Evolutionary conservation across 2,888 invertebrate genomes (phyloP).

Genomic region (Ophion ventricosus): DNA sequence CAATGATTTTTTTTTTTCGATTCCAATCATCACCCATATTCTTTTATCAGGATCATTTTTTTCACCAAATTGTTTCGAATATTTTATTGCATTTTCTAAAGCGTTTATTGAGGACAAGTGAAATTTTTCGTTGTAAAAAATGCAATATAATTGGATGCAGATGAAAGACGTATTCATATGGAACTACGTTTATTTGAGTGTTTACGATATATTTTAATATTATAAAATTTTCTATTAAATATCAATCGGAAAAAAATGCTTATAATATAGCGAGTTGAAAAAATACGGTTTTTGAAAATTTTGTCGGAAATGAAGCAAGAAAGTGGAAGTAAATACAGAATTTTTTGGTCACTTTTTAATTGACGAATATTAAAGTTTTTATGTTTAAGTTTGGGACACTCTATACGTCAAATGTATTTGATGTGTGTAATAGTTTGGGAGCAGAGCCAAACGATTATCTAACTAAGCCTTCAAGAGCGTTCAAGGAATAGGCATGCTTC

Average conservation of each 20-base stretch:
- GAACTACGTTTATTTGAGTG: no score
- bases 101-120: not conserved
- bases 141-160: not conserved
- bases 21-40: not conserved
- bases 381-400: constrained; percentile 3
- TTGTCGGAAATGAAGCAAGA: not conserved
- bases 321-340: not conserved
- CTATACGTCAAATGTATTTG: constrained; percentile 6
- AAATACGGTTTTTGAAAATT: not conserved
- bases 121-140: not conserved
- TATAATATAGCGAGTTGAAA: not conserved
- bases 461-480: constrained; percentile 24
- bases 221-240: not conserved
- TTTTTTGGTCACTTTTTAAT: not conserved
- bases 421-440: constrained; percentile 37
- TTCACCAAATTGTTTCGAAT: not conserved
- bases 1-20: not conserved
- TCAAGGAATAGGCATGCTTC: constrained; percentile 51
- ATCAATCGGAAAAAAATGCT: not conserved
- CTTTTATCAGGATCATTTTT: not conserved
- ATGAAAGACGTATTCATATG: no score
- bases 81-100: no score
- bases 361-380: not conserved
- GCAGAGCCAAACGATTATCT: constrained; percentile 47
- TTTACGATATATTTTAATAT: not conserved